Evolutionary conservation across 1,140 invertebrate species (phyloP).

Genomic region (Formica exsecta): DNA sequence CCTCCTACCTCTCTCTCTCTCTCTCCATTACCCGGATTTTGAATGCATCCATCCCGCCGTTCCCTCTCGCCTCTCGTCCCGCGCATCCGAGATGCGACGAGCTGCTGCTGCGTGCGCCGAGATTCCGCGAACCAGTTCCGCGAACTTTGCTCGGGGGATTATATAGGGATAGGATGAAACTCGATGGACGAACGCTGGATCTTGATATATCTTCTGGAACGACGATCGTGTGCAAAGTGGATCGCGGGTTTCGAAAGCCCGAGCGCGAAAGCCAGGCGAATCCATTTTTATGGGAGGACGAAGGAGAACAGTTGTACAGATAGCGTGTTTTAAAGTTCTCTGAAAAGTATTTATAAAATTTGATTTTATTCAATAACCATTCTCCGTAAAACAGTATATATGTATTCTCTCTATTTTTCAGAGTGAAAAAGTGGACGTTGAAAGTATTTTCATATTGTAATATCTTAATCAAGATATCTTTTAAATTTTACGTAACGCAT

Average conservation of each 20-base stretch:
- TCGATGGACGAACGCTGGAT: conserved; percentile 56
- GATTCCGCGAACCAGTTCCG: conserved; percentile 59
- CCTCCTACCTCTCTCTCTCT: too few relatives aligned
- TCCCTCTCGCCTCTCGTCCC: not conserved
- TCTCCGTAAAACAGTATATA: not conserved
- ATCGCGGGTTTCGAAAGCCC: conserved; percentile 34
- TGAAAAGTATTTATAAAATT: not conserved
- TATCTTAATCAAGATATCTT: not conserved
- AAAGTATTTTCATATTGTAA: not conserved
- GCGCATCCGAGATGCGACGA: conserved; percentile 14
- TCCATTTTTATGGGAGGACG: not conserved
- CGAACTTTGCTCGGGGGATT: conserved; percentile 44
- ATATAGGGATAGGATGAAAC: conserved; percentile 34
- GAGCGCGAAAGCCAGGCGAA: conserved; percentile 12
- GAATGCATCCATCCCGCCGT: conserved; percentile 49
- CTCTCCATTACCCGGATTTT: conserved; percentile 32
- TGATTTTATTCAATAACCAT: not conserved
- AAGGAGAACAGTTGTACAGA: not conserved
- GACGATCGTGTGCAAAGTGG: conserved; percentile 40
- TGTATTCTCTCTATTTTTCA: not conserved
- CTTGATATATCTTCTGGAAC: conserved; percentile 47
- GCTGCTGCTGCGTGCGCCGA: conserved; percentile 40
- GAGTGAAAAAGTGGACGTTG: not conserved
- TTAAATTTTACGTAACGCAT: not conserved
- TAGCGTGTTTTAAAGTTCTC: not conserved